Base-by-base conservation (phyloP, 2,888 invertebrate species). In the Pachliopta kotzebuea region DNA sequence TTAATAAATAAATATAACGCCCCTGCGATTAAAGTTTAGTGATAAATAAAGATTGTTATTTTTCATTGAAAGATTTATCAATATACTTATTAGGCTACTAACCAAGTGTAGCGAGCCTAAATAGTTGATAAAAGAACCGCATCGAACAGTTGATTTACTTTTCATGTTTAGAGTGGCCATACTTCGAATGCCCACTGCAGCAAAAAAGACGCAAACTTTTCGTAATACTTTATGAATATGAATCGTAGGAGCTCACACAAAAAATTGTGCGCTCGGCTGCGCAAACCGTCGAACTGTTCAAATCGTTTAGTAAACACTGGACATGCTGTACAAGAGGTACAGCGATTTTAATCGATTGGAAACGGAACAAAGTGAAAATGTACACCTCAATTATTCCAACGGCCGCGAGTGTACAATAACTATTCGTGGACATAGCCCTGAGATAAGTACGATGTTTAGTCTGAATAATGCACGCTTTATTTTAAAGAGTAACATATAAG, bases 351-450 rank as follows among this genome's bases (percentile, higher is more conserved):
- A 90, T 90, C 90, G 90, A 90, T 88, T 89, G 90, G 90, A 90
- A 89, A 89, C 88, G 85, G 90, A 88, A 89, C 90, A 90, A 90
- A 90, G 90, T 90, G 90, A 90, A 90, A 90, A 90, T 90, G 90
- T 88, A 90, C 90, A 90, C 90, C 90, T 90, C 90, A 90, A 90
- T 90, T 90, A 90, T 89, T 90, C 89, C 84, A 84, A 80, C 86
- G 77, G 80, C 76, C 81, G 85, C 78, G 81, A 80, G 80, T 84
- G 87, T 87, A 88, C 87, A 88, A 89, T 86, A 84, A 80, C 83
- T 83, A 83, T 79, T 82, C 81, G 83, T 83, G 83, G 83, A 79
- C 80, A 78, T 77, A 78, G 75, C 74, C 77, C 74, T 74, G 72
- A 26, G 31, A 55, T 55, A 53, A 56, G 53, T 45, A 45, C 45